phyloP scores from a whole-genome alignment of 2,888 invertebrate species.

The Cephus spinipes region DNA sequence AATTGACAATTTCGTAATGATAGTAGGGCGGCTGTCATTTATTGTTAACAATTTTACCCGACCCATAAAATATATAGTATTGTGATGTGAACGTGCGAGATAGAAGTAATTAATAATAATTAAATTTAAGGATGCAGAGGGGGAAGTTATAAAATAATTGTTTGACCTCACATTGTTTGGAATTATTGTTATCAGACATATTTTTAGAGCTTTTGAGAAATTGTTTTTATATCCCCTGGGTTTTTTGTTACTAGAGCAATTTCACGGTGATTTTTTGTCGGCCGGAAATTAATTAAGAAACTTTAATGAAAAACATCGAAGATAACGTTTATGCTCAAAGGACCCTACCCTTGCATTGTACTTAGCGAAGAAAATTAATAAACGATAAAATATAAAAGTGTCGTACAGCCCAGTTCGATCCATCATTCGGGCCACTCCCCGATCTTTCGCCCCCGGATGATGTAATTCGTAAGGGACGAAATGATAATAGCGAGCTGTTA shows the following conservation, averaged over 20 bases:
- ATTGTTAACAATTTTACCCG: background rate
- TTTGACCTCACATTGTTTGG: too few species aligned
- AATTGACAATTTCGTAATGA: background rate
- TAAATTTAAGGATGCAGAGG: too few species aligned
- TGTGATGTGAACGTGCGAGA: too few species aligned
- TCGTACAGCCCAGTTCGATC: background rate
- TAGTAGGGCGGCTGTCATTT: background rate
- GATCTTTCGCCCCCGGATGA: background rate
- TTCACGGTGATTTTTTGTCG: background rate
- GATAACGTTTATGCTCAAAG: background rate
- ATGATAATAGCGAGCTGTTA: background rate
- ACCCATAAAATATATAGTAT: too few species aligned
- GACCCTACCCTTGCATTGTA: background rate
- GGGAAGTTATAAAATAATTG: too few species aligned
- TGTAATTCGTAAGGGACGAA: background rate
- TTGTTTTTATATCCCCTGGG: background rate
- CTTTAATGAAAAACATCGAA: background rate
- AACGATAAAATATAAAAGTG: background rate
- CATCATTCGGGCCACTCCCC: background rate
- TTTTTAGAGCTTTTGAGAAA: background rate
- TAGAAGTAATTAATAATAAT: too few species aligned
- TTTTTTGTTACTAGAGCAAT: background rate
- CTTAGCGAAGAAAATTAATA: background rate
- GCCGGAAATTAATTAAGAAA: background rate
- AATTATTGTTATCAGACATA: too few species aligned